Base-by-base conservation (phyloP, 2,888 invertebrate genomes). In the Caenorhabditis doughertyi region DNA sequence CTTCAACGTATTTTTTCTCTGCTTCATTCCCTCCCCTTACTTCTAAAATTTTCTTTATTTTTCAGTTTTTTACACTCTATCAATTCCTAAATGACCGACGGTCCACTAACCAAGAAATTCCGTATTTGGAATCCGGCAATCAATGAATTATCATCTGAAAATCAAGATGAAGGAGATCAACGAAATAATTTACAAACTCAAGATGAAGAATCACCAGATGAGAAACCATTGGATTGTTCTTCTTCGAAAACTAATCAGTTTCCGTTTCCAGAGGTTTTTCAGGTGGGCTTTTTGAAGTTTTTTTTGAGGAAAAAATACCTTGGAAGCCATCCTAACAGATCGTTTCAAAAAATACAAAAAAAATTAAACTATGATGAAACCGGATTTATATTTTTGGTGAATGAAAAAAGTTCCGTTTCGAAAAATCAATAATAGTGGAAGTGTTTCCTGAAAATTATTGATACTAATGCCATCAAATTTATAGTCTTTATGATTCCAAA, bases 61-160 rank as follows among this genome's bases (percentile, higher is more conserved):
- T 13, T 23, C 21, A 29, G 13, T 49, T 65, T 49, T 29, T 23
- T 3, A n/a, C 29, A 8, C 39, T 56, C 56, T 42, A 32, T 32
- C 9, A 7, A 4, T 32, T 39, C 39, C 4, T 56, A 8, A 44
- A 89, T 85, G 85, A 81, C 70, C 27, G 86, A 84, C 35, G 87
- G 79, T 27, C 85, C 88, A 18, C 44, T 85, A n/a, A 47, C 84
- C 0, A 89, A 89, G 72, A 87, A 87, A 44, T 60, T 83, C 27
- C 84, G 85, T 23, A 84, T 89, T 18, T 89, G 89, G 89, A 89
- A 89, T 73, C 89, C 89, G n/a, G 89, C 86, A 3, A 39, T 89
- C 4, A 32, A 56, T 9, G 79, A 79, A 18, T n/a, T 47, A 7
- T 55, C 53, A 35, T 56, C 58, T 23, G 74, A 81, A 53, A 64